Evolutionary conservation across 2,888 invertebrate species (phyloP).

Genomic region (Hybos culiciformis): DNA sequence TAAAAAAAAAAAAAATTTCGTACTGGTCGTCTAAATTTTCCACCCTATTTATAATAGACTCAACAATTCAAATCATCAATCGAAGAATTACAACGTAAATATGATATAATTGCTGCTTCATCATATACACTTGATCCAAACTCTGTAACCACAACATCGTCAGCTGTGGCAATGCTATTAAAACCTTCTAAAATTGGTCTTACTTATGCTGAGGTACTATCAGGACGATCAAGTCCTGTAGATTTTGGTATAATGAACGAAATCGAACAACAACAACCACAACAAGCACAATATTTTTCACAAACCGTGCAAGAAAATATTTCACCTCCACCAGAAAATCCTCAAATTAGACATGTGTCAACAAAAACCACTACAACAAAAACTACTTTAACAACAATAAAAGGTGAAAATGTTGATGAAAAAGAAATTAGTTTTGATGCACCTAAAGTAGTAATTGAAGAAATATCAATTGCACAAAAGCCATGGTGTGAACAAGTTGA

Average conservation of each 20-base stretch:
- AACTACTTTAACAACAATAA: slow-evolving; percentile 14
- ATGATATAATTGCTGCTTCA: slow-evolving; percentile 55
- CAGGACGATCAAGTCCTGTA: slow-evolving; percentile 41
- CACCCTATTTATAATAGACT: slow-evolving; percentile 42
- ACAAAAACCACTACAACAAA: background rate
- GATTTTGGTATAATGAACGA: slow-evolving; percentile 19
- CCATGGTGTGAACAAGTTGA: slow-evolving; percentile 1
- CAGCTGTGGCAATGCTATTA: slow-evolving; percentile 37
- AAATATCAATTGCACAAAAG: background rate
- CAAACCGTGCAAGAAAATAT: slow-evolving; percentile 12
- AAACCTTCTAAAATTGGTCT: slow-evolving; percentile 34
- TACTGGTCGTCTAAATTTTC: too few relatives aligned
- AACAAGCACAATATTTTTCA: slow-evolving; percentile 15
- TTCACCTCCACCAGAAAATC: too few relatives aligned
- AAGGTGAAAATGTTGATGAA: too few relatives aligned
- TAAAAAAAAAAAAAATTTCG: too few relatives aligned
- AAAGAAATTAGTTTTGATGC: too few relatives aligned
- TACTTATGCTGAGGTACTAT: slow-evolving; percentile 57
- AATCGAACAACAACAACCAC: slow-evolving; percentile 13
- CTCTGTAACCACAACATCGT: slow-evolving; percentile 38
- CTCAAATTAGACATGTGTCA: too few relatives aligned
- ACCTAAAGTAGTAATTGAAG: background rate
- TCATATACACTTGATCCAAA: slow-evolving; percentile 66
- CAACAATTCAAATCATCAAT: slow-evolving; percentile 39
- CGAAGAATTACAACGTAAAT: slow-evolving; percentile 53